These are phyloP conservation scores for Pan paniscus DNA, from an alignment of 2,113 vertebrate genomes.

Conservation along the genomic window DNA sequence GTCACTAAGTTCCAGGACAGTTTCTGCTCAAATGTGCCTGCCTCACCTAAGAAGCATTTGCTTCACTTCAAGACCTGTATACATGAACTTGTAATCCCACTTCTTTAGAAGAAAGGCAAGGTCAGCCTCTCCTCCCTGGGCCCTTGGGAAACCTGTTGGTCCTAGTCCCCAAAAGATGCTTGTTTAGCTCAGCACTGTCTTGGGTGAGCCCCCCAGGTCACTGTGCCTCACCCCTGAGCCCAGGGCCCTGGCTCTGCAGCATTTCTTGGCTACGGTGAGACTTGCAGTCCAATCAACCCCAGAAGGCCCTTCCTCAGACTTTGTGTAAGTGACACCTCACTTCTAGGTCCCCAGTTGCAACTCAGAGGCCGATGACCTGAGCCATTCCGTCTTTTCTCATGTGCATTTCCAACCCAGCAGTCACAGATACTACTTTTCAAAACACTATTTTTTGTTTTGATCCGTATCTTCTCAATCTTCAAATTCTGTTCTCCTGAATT, in stretches of 20 bases:
- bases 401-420: fast-evolving
- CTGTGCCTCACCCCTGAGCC: fast-evolving
- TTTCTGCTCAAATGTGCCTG: background rate
- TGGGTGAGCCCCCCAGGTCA: fast-evolving
- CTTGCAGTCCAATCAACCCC: fast-evolving
- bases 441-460: fast-evolving
- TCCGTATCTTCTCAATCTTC: background rate
- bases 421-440: background rate
- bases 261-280: fast-evolving
- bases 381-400: fast-evolving
- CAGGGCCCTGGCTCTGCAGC: fast-evolving
- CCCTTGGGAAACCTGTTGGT: fast-evolving
- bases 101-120: background rate
- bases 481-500: background rate
- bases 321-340: fast-evolving
- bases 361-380: background rate
- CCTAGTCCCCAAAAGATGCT: no score
- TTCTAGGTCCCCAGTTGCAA: fast-evolving
- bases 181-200: background rate
- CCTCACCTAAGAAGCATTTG: background rate
- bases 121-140: background rate
- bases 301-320: fast-evolving
- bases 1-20: fast-evolving
- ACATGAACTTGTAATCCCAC: background rate
- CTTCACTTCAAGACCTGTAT: background rate